phyloP scores from a whole-genome alignment of 1,140 invertebrate genomes.

The Trachelipus rathkii region DNA sequence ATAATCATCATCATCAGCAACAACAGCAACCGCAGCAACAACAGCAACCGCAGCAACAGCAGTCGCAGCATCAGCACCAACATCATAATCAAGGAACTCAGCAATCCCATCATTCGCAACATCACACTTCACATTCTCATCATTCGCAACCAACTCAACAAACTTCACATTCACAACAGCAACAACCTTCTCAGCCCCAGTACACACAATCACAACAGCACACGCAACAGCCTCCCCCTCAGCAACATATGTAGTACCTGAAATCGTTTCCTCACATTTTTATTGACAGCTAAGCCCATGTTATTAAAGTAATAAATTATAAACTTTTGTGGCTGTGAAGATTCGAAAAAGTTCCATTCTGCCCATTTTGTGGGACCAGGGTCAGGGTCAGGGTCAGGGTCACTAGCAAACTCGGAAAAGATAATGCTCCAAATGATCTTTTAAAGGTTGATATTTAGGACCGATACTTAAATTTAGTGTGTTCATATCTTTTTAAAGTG shows the following conservation, averaged over 20 bases:
- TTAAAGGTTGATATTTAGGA: no score
- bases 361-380: no score
- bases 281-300: no score
- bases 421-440: no score
- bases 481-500: no score
- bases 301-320: no score
- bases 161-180: constrained; percentile 3
- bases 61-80: constrained; percentile 6
- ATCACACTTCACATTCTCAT: not conserved
- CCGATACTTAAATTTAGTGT: no score
- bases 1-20: constrained; percentile 39
- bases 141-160: constrained; percentile 14
- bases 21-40: constrained; percentile 41
- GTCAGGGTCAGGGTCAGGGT: no score
- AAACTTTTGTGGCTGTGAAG: no score
- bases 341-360: no score
- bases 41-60: constrained; percentile 29
- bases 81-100: constrained; percentile 10
- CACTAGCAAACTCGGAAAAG: no score
- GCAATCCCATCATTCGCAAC: constrained; percentile 13
- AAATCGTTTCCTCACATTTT: no score
- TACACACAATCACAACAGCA: not conserved
- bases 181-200: not conserved
- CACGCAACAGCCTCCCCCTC: not conserved
- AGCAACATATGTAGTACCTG: constrained; percentile 1